Evolutionary conservation across 2,797 vertebrate genomes (phyloP).

Genomic region (Cossypha heuglini): DNA sequence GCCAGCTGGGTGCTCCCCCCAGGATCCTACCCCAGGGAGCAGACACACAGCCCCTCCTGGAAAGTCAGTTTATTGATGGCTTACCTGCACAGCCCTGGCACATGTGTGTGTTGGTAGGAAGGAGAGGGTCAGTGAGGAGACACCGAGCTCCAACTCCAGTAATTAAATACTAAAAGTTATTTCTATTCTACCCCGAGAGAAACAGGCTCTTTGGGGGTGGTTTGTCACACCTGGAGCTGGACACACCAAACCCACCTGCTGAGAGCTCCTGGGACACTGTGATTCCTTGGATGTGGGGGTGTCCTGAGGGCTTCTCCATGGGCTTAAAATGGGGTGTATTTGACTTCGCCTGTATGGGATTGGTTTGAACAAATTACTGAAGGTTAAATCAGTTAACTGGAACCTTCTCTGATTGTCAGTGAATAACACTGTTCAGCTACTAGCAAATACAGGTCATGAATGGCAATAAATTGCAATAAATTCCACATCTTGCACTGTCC

Average conservation of each 20-base stretch:
- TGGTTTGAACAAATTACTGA: not conserved
- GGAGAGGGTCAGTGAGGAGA: not conserved
- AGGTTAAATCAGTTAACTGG: not conserved
- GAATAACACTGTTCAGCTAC: not conserved
- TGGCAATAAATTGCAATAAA: not conserved
- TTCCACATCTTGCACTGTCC: accelerated
- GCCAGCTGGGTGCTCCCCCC: not conserved
- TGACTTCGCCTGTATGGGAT: not conserved
- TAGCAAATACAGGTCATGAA: accelerated
- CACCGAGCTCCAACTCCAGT: accelerated
- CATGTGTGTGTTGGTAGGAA: not conserved
- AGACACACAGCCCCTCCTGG: not conserved
- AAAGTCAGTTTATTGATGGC: accelerated
- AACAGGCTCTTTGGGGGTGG: not conserved
- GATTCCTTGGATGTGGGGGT: accelerated
- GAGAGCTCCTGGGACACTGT: not conserved
- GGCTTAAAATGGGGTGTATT: not conserved
- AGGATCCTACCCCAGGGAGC: not conserved
- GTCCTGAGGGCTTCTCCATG: not conserved
- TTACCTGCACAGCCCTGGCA: accelerated
- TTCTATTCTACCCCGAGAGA: accelerated
- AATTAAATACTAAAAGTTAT: not conserved
- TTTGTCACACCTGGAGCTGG: not conserved
- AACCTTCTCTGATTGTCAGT: not conserved
- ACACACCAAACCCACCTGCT: not conserved